A percentile compares a stretch with the other conserved stretches of the same genome.
These are phyloP conservation scores for Chinchilla lanigera DNA, from an alignment of 2,113 vertebrate species.

Conservation along the genomic window DNA sequence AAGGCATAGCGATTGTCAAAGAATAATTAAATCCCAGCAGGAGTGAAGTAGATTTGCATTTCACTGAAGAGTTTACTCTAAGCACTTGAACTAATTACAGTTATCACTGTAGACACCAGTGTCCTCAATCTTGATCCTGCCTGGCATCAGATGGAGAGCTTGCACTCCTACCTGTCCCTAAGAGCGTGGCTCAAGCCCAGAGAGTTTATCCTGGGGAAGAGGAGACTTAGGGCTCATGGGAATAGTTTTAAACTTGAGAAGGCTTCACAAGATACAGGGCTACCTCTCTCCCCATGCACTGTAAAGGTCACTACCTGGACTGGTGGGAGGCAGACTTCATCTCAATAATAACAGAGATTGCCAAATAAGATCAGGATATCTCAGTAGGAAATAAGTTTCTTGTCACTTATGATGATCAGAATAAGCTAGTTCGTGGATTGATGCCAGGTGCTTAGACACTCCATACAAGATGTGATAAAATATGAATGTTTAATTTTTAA, in stretches of 20 bases:
- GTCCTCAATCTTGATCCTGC: background rate
- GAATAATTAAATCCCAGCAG: slow-evolving; percentile 51
- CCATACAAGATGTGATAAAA: background rate
- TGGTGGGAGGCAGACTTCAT: background rate
- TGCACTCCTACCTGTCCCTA: background rate
- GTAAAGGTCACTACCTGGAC: too few species aligned
- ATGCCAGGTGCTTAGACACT: background rate
- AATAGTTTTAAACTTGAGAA: fast-evolving
- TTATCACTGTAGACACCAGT: background rate
- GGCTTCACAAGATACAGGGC: background rate
- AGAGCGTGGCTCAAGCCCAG: fast-evolving
- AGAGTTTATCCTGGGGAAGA: fast-evolving
- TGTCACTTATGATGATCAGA: background rate
- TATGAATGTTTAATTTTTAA: background rate
- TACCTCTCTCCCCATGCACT: fast-evolving
- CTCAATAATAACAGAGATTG: background rate
- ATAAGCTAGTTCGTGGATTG: background rate
- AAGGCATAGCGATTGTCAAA: slow-evolving; percentile 19
- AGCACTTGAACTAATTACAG: background rate
- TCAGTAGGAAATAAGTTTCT: background rate
- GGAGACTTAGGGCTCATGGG: fast-evolving
- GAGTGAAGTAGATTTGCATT: background rate
- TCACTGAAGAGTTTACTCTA: background rate
- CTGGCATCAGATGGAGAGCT: fast-evolving
- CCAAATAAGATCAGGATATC: background rate